Evolutionary conservation across 37 sponge, comb jelly and placozoan species (phyloP).

Genomic region (Diacarnus erythraeanus): DNA sequence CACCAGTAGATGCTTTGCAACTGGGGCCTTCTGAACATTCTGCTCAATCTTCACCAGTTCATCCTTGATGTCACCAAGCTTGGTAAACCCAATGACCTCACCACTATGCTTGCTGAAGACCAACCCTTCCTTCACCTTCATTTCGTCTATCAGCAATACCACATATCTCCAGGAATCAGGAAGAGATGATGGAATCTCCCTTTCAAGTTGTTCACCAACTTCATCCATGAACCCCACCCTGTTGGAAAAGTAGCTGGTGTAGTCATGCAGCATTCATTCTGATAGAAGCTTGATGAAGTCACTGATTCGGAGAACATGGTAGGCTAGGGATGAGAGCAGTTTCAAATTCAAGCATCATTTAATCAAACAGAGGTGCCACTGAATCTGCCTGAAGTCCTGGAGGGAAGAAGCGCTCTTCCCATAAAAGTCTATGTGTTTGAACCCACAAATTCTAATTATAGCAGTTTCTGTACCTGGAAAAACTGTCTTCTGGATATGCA

Average conservation of each 20-base stretch:
- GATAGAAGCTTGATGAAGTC: slow-evolving; percentile 7
- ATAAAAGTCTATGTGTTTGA: no score
- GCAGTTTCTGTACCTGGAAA: no score
- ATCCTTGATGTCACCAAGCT: slow-evolving; percentile 19
- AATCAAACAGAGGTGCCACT: slow-evolving; percentile 19
- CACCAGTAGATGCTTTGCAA: slow-evolving; percentile 18
- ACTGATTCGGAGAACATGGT: neutral
- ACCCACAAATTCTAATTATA: no score
- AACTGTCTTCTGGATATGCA: slow-evolving; percentile 11
- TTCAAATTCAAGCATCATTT: slow-evolving; percentile 19
- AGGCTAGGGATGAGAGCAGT: neutral
- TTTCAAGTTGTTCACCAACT: neutral
- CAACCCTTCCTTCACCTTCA: slow-evolving; percentile 6
- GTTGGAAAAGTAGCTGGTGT: slow-evolving; percentile 7
- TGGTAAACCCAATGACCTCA: slow-evolving; percentile 2
- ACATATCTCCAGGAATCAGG: neutral
- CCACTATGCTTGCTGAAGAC: slow-evolving; percentile 10
- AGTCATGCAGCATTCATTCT: slow-evolving; percentile 10
- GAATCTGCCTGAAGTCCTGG: neutral
- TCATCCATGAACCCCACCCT: neutral
- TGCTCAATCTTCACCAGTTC: neutral
- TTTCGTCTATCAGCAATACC: neutral
- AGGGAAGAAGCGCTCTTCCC: slow-evolving; percentile 7
- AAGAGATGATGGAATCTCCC: neutral
- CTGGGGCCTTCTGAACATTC: neutral